Percentiles rank a stretch among this genome's conserved stretches.
These are phyloP conservation scores for Cosmopolites sordidus DNA, from an alignment of 2,888 invertebrate species.

Conservation along the genomic window DNA sequence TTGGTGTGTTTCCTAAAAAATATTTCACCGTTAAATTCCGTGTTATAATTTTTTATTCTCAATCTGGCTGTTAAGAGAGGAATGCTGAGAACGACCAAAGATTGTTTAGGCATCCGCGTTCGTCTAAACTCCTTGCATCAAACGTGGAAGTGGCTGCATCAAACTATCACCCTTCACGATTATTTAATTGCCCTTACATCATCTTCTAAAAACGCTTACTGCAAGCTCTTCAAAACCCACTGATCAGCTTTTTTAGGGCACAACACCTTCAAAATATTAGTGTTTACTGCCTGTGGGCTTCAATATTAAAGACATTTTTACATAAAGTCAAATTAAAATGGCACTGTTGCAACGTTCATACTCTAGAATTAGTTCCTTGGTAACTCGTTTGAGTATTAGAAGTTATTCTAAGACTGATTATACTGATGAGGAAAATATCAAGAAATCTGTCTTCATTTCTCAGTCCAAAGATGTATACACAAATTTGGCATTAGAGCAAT, in stretches of 20 bases:
- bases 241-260: constrained; percentile 30
- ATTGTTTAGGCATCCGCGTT: constrained; percentile 84
- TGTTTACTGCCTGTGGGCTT: constrained; percentile 15
- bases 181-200: constrained; percentile 78
- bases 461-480: constrained; percentile 86
- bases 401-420: constrained; percentile 26
- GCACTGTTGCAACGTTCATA: constrained; percentile 39
- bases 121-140: constrained; percentile 85
- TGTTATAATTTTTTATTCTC: constrained; percentile 28
- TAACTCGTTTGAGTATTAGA: constrained; percentile 30
- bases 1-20: constrained; percentile 13
- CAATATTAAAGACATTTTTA: constrained; percentile 22
- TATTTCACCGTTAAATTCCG: background rate
- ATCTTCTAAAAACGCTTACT: constrained; percentile 61
- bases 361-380: constrained; percentile 31
- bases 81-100: constrained; percentile 64
- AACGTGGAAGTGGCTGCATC: constrained; percentile 94
- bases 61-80: constrained; percentile 46
- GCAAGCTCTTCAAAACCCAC: constrained; percentile 29
- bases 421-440: constrained; percentile 50
- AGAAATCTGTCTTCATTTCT: constrained; percentile 87
- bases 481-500: constrained; percentile 94
- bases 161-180: constrained; percentile 83
- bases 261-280: constrained; percentile 31
- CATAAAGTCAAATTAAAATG: constrained; percentile 32